Conservation (phyloP, 2,888 invertebrate genomes). For the Rotaria macrura region DNA sequence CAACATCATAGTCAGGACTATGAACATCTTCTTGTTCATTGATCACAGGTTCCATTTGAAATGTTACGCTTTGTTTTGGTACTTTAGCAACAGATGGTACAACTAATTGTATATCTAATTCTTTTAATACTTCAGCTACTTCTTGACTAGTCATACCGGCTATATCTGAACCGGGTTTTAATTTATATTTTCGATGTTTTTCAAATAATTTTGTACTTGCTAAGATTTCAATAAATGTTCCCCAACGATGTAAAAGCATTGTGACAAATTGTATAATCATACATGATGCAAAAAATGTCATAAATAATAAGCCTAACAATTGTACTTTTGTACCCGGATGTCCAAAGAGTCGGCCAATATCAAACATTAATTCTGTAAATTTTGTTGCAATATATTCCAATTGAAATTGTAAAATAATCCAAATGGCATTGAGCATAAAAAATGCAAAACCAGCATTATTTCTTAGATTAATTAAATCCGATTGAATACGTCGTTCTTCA, state of each 20-base stretch:
- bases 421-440: constrained; percentile 94
- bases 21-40: not conserved
- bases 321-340: constrained; percentile 34
- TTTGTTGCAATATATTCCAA: constrained; percentile 32
- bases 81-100: not conserved
- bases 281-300: constrained; percentile 40
- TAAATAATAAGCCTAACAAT: constrained; percentile 41
- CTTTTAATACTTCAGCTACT: constrained; percentile 26
- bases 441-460: constrained; percentile 65
- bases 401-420: constrained; percentile 66
- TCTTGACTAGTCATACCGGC: constrained; percentile 24
- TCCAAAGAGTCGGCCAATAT: constrained; percentile 23
- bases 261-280: constrained; percentile 43
- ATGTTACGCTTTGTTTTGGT: not conserved
- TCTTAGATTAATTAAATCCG: constrained; percentile 70
- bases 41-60: not conserved
- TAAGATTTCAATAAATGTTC: constrained; percentile 39
- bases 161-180: not conserved
- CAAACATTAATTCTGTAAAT: constrained; percentile 29
- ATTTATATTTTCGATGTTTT: constrained; percentile 33
- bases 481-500: constrained; percentile 38
- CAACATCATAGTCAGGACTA: constrained; percentile 24
- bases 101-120: constrained; percentile 27
- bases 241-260: constrained; percentile 45
- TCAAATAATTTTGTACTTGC: constrained; percentile 31